phyloP scores from a whole-genome alignment of 2,797 vertebrate genomes.

The Hippoglossus hippoglossus region DNA sequence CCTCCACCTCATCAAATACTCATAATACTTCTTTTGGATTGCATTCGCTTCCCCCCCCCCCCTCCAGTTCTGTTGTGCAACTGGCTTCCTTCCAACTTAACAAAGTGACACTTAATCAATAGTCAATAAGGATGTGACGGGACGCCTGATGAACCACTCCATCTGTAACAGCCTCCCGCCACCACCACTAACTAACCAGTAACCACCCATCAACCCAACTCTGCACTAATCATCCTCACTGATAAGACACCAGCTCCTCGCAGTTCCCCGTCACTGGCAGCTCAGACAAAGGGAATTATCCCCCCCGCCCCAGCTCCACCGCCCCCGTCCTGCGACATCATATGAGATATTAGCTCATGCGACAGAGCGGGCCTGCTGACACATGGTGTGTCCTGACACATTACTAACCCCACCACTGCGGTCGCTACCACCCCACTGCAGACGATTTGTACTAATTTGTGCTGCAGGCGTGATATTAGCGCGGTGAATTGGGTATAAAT shows the following conservation, averaged over 20 bases:
- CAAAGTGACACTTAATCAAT: slow-evolving; percentile 19
- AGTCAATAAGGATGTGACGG: slow-evolving; percentile 27
- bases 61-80: slow-evolving; percentile 2
- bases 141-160: slow-evolving; percentile 18
- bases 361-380: slow-evolving; percentile 53
- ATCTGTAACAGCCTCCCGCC: slow-evolving; percentile 11
- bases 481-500: slow-evolving; percentile 77
- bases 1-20: slow-evolving; percentile 27
- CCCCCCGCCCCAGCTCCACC: slow-evolving; percentile 1
- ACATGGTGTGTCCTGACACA: slow-evolving; percentile 60
- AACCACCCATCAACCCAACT: slow-evolving; percentile 23
- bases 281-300: slow-evolving; percentile 47
- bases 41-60: background rate
- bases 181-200: slow-evolving; percentile 6
- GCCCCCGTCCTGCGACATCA: slow-evolving; percentile 45
- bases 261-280: slow-evolving; percentile 15
- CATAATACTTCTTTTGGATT: slow-evolving; percentile 19
- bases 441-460: slow-evolving; percentile 74
- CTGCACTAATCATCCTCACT: slow-evolving; percentile 34
- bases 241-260: slow-evolving; percentile 32
- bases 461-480: slow-evolving; percentile 76
- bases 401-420: slow-evolving; percentile 32
- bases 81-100: slow-evolving; percentile 15
- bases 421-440: slow-evolving; percentile 41
- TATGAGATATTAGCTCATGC: slow-evolving; percentile 58